phyloP scores from a whole-genome alignment of 1,140 invertebrate genomes.

The Danaus melanippus region DNA sequence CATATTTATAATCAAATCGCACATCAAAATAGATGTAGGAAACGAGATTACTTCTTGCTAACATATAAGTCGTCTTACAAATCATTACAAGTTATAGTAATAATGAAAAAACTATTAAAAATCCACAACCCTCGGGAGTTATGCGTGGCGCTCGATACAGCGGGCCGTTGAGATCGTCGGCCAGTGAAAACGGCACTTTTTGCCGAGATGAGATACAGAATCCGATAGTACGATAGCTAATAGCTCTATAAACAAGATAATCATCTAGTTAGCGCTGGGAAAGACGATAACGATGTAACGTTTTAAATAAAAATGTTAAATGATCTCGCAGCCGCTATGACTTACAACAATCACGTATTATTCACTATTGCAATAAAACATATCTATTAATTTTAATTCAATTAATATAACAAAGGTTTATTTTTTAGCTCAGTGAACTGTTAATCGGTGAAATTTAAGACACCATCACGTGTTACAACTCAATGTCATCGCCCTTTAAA shows the following conservation, averaged over 20 bases:
- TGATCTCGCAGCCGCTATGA: background rate
- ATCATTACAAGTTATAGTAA: too few relatives aligned
- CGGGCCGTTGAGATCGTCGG: background rate
- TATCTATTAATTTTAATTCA: too few relatives aligned
- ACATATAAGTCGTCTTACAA: too few relatives aligned
- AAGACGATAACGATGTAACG: constrained; percentile 16
- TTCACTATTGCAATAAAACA: background rate
- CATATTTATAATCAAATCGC: too few relatives aligned
- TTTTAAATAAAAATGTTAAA: constrained; percentile 10
- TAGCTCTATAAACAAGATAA: constrained; percentile 63
- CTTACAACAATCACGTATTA: constrained; percentile 3
- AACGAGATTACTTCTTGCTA: too few relatives aligned
- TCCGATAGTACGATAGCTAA: constrained; percentile 52
- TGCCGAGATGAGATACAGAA: constrained; percentile 45
- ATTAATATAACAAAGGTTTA: too few relatives aligned
- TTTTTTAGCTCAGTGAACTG: too few relatives aligned
- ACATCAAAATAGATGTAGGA: too few relatives aligned
- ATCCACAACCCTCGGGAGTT: too few relatives aligned
- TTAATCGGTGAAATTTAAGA: too few relatives aligned
- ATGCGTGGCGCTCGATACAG: background rate
- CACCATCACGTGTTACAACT: too few relatives aligned
- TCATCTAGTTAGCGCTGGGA: constrained; percentile 43
- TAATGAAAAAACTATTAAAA: too few relatives aligned
- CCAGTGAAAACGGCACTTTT: constrained; percentile 49
- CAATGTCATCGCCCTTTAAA: constrained; percentile 9